Base-by-base conservation (phyloP, 1,140 invertebrate genomes). In the Bombus impatiens region DNA sequence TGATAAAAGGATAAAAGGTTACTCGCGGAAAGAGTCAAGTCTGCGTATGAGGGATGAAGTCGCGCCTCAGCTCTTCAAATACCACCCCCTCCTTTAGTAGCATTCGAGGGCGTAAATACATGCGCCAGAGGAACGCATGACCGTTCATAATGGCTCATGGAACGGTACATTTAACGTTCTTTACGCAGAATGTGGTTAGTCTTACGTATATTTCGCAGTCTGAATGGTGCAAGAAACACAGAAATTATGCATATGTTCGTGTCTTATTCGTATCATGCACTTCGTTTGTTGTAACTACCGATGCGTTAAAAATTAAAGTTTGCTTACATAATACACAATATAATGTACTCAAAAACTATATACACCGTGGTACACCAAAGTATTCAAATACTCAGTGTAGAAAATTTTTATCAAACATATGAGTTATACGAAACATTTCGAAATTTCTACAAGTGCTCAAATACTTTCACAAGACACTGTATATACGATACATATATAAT, bases 41-140 rank as follows among this genome's bases (percentile, higher is more conserved):
- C 86, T 82, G 76, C 84, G 83, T 92, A 90, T 92, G 91, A 89
- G 67, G 88, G 85, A 42, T 47, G 78, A 92, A 91, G 91, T 89
- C 44, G 88, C 89, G 90, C 88, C 91, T 35, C 87, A 44, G 71
- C 84, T 92, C 90, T 93, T 93, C 88, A 93, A 93, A 92, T 93
- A 93, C 88, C 82, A 87, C 74, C 89, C 91, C 91, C 90, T 75
- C 84, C 76, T 62, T 62, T 57, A 42, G 28, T 75, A 57, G 47
- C 37, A 35, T 42, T 25, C 68, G 44, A 47, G 77, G 82, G 82
- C 78, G 80, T 87, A 84, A 88, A 91, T 91, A 75, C 91, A 92
- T 87, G 91, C 91, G 90, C 82, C 75, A 35, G 65, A 82, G 82
- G 87, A 90, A 92, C 87, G 84, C 91, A 91, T 87, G 91, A 87